Evolutionary conservation across 2,113 vertebrate genomes (phyloP), one percentile per base, ranked within the genome.

Genomic region (Phoxinus phoxinus): DNA sequence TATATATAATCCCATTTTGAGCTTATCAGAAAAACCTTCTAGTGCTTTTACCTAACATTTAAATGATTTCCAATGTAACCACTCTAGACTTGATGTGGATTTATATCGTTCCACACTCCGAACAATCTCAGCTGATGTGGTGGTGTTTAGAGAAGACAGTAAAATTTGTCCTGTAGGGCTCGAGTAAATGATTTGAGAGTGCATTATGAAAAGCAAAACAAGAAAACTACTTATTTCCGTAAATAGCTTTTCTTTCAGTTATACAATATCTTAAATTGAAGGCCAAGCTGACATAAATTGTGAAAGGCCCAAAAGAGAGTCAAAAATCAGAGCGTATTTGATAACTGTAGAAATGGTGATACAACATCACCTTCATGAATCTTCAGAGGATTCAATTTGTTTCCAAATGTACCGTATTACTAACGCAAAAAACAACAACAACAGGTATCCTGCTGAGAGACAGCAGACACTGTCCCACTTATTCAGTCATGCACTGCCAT

Each of bases 401-500:
- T 74, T 74, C 41, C 12, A 46, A 25, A 46, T 3, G 10, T 73
- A 25, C 2, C 12, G 1, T 71, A 46, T 73, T 46, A 46, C 23
- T 13, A 21, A 41, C 1, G 23, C 6, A 59, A 59, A 59, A 58
- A 23, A n/a, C n/a, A n/a, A n/a, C n/a, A n/a, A n/a, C n/a, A n/a
- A n/a, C n/a, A n/a, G 11, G 13, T 72, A 44, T 73, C 37, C 69
- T 44, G 37, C 69, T 73, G 37, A 13, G 5, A 25, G 35, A 73
- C 37, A 46, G 37, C 71, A 73, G 37, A 73, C 23, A 5, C 23
- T 73, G 71, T 44, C 71, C 71, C 71, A 73, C 71, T 73, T 73
- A 73, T 25, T 73, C 35, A 73, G 71, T 44, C 71, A 46, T 44
- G 35, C 21, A 44, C 21, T 44, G 37, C 37, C 4, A 2, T 37